These are phyloP conservation scores for Bombus confusus DNA, from an alignment of 1,140 invertebrate species.

Conservation along the genomic window DNA sequence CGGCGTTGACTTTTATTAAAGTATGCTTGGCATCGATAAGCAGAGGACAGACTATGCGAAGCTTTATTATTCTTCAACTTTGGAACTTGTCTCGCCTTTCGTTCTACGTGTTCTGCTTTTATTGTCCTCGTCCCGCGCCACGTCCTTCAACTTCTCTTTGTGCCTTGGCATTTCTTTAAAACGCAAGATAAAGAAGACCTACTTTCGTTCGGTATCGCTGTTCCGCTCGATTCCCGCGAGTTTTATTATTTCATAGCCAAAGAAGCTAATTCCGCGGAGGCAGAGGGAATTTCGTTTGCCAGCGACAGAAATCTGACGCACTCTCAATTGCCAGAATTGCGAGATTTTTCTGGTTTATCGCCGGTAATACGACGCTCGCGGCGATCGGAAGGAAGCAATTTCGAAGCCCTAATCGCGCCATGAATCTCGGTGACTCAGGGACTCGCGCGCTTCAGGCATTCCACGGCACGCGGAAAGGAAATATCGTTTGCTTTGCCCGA, in stretches of 20 bases:
- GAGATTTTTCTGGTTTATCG: constrained; percentile 29
- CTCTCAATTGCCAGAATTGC: neutral
- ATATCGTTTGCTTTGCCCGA: constrained; percentile 30
- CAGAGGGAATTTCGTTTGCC: neutral
- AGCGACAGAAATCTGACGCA: neutral
- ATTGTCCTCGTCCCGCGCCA: too few species aligned
- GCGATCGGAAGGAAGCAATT: constrained; percentile 24
- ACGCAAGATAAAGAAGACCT: neutral
- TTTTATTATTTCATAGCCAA: neutral
- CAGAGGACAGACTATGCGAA: too few species aligned
- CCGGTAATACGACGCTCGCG: neutral
- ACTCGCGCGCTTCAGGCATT: constrained; percentile 7
- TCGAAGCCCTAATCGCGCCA: constrained; percentile 43
- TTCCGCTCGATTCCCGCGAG: neutral
- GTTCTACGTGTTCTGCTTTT: too few species aligned
- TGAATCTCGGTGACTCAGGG: constrained; percentile 27
- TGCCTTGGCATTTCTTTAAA: neutral
- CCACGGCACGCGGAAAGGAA: constrained; percentile 34
- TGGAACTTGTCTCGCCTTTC: too few species aligned
- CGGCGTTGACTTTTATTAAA: too few species aligned
- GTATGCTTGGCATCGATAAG: too few species aligned
- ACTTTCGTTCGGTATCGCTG: neutral
- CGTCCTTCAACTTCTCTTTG: too few species aligned
- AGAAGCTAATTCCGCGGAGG: neutral
- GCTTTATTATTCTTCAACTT: too few species aligned